Evolutionary conservation across 2,113 vertebrate genomes (phyloP), one percentile per base, ranked within the genome.

Genomic region (Tachycineta bicolor): DNA sequence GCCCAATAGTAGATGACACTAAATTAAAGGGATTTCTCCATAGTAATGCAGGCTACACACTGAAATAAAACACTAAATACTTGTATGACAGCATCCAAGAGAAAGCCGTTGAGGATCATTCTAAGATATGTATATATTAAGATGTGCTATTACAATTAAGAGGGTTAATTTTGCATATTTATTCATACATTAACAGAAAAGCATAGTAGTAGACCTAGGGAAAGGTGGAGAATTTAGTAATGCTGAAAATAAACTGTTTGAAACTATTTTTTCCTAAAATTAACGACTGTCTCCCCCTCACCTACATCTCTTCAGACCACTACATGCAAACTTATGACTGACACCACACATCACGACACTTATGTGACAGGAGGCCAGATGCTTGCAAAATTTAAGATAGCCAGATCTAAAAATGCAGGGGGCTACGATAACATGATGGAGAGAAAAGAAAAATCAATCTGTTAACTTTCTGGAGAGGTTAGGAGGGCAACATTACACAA

Each of bases 301-400:
- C 10, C 29, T 49, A 44, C 31, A 78, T 18, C 68, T 52, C 62
- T 62, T 74, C 25, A 4, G 28, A 79, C 7, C 18, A 24, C 28
- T 58, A 29, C 3, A 4, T 11, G 20, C 31, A 47, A 70, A 74
- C 13, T 55, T 55, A 39, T 1, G 11, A 83, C 39, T 8, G 3
- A 83, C 55, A 93, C 12, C 62, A 60, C 28, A 55, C 20, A 78
- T 55, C 46, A 46, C 1, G 2, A 69, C 33, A 29, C 22, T 69
- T 33, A 26, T 0, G 0, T 21, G 77, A 76, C 67, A 73, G 19
- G 9, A 43, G 23, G 12, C 10, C 60, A 64, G 28, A 5, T 23
- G 18, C 13, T 37, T 8, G n/a, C 6, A 79, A 33, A 69, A 73
- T 63, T 74, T 43, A 39, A 82, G 58, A 56, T 4, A 80, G 82